Base-by-base conservation (phyloP, 1,140 invertebrate species). In the Zaprionus ghesquierei region DNA sequence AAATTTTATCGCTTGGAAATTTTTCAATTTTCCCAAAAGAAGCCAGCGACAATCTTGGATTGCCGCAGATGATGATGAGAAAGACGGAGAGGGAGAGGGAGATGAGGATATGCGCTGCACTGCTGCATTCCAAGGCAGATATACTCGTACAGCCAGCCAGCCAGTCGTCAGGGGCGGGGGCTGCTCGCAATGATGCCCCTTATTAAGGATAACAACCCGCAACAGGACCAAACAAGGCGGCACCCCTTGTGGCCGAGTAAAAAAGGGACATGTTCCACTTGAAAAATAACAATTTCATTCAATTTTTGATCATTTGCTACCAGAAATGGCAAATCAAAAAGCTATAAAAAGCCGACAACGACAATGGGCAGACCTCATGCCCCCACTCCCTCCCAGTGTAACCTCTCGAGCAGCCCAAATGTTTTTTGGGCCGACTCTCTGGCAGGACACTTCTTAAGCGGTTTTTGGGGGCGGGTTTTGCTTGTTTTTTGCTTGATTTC, bases 261-360 rank as follows among this genome's bases (percentile, higher is more conserved):
- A 51, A 81, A 75, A 84, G 77, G 84, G 84, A 89, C 84, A 89
- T 89, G 84, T 89, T 89, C 84, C 84, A 89, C 84, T 89, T 84
- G 84, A 89, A 84, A 72, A 84, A 89, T 89, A 89, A 89, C 84
- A 89, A 89, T 89, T 89, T 89, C 77, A 89, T 89, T 89, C 84
- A 89, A 89, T 89, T 89, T 89, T 89, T 89, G 84, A 89, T 89
- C 84, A 89, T 89, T 89, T 89, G 84, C 84, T 80, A 89, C 84
- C 84, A 89, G 84, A 89, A 89, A 89, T 89, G 84, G 84, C 84
- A 89, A 89, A 89, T 89, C 84, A 89, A 89, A 89, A 89, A 80
- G 84, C 85, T 81, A 89, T 89, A 89, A 89, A n/a, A 89, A 89
- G 64, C 84, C 84, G 59, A 65, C 77, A 77, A 85, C 76, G 75